Percentiles rank a stretch among this genome's conserved stretches.
phyloP scores from a whole-genome alignment of 1,140 invertebrate genomes.

The Drosophila yakuba region DNA sequence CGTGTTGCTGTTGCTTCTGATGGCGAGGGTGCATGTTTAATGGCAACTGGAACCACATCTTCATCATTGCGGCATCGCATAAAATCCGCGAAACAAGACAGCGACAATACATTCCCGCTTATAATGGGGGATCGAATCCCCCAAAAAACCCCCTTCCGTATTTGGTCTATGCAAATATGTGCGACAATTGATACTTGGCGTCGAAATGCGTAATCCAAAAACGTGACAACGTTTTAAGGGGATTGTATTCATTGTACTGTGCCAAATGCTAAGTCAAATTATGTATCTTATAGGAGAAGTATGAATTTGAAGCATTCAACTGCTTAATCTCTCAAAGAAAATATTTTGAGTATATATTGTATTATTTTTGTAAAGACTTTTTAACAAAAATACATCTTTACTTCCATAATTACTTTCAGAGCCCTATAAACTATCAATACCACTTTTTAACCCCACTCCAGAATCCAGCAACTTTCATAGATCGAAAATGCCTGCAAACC shows the following conservation, averaged over 20 bases:
- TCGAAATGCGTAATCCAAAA: conserved; percentile 44
- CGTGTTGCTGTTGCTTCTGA: conserved; percentile 8
- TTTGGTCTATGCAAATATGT: conserved; percentile 74
- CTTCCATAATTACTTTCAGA: conserved; percentile 16
- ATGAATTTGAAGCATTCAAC: neutral
- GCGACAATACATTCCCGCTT: conserved; percentile 28
- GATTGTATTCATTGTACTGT: neutral
- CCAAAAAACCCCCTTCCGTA: conserved; percentile 7
- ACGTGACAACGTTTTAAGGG: conserved; percentile 53
- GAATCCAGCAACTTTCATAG: conserved; percentile 14
- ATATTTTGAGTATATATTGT: too few relatives aligned
- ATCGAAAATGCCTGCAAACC: conserved; percentile 57
- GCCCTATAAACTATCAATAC: neutral
- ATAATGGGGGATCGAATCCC: neutral
- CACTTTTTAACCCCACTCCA: neutral
- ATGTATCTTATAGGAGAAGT: conserved; percentile 17
- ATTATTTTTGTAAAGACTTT: neutral
- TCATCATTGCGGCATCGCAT: conserved; percentile 57
- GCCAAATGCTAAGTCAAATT: conserved; percentile 32
- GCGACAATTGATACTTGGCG: conserved; percentile 74
- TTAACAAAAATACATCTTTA: too few relatives aligned
- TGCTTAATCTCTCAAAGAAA: too few relatives aligned
- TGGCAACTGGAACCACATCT: conserved; percentile 74
- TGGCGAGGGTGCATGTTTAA: conserved; percentile 64
- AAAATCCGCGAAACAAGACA: conserved; percentile 39